phyloP scores from a whole-genome alignment of 1,140 invertebrate species.

The Brachionus asplanchnoidis region DNA sequence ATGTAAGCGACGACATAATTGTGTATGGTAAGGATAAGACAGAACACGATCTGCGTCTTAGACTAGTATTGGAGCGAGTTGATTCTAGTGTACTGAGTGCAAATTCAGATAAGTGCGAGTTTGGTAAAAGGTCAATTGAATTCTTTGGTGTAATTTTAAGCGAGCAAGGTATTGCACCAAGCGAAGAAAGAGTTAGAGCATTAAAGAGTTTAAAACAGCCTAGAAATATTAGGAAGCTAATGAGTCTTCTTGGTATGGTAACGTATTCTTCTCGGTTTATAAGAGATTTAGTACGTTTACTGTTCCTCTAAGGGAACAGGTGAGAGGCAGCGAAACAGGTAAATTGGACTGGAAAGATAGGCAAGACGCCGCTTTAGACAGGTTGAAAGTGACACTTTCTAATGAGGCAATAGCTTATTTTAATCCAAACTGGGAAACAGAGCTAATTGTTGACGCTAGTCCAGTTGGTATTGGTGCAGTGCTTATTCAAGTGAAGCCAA shows the following conservation, averaged over 20 bases:
- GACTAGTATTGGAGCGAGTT: not conserved
- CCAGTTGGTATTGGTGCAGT: not conserved
- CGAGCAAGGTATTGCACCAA: no score
- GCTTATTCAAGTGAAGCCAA: not conserved
- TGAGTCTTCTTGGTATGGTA: not conserved
- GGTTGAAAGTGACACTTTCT: not conserved
- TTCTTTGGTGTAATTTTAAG: no score
- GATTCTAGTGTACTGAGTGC: no score
- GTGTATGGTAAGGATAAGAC: constrained; percentile 42
- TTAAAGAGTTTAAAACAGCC: no score
- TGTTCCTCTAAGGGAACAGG: not conserved
- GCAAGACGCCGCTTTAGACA: not conserved
- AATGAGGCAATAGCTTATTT: not conserved
- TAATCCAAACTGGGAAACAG: no score
- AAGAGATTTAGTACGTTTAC: not conserved
- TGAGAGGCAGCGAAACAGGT: not conserved
- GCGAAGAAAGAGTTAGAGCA: no score
- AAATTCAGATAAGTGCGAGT: no score
- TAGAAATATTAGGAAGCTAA: no score
- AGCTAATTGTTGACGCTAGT: no score
- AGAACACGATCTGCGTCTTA: constrained; percentile 44
- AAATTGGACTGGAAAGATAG: not conserved
- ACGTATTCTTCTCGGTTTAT: not conserved
- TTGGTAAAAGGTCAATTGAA: no score
- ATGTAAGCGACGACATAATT: constrained; percentile 44